A percentile compares a stretch with the other conserved stretches of the same genome.
Evolutionary conservation across 2,113 vertebrate species (phyloP).

Genomic region (Euleptes europaea): DNA sequence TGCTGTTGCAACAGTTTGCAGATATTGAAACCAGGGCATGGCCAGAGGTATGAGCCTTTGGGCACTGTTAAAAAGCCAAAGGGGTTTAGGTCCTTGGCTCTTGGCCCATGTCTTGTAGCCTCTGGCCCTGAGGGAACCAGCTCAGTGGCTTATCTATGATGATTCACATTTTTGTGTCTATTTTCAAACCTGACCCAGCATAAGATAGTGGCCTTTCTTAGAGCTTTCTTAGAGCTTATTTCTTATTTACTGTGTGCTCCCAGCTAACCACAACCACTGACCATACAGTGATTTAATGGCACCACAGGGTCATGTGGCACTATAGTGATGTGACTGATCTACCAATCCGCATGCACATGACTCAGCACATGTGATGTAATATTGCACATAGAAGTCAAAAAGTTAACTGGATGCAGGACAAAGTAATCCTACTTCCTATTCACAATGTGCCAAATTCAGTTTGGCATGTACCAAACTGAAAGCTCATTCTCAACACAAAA

Average conservation of each 20-base stretch:
- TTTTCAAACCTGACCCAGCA: too few species aligned
- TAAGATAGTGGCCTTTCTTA: background rate
- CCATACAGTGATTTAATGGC: background rate
- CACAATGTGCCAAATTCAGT: background rate
- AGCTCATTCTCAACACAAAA: background rate
- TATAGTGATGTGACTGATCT: too few species aligned
- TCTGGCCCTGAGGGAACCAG: too few species aligned
- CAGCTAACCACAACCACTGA: background rate
- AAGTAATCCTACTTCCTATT: background rate
- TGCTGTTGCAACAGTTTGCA: too few species aligned
- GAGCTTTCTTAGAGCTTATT: background rate
- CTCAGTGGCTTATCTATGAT: too few species aligned
- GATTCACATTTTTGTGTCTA: too few species aligned
- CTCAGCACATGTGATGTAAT: background rate
- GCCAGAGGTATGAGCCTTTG: too few species aligned
- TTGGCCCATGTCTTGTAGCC: too few species aligned
- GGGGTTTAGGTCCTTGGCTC: too few species aligned
- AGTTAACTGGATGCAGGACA: background rate
- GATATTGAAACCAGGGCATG: too few species aligned
- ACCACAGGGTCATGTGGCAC: background rate
- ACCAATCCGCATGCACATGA: background rate
- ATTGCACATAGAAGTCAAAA: too few species aligned
- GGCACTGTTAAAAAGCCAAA: too few species aligned
- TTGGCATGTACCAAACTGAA: background rate
- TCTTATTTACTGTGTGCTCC: background rate